These are phyloP conservation scores for Bradypodion pumilum DNA, from an alignment of 2,797 vertebrate genomes.

Conservation along the genomic window DNA sequence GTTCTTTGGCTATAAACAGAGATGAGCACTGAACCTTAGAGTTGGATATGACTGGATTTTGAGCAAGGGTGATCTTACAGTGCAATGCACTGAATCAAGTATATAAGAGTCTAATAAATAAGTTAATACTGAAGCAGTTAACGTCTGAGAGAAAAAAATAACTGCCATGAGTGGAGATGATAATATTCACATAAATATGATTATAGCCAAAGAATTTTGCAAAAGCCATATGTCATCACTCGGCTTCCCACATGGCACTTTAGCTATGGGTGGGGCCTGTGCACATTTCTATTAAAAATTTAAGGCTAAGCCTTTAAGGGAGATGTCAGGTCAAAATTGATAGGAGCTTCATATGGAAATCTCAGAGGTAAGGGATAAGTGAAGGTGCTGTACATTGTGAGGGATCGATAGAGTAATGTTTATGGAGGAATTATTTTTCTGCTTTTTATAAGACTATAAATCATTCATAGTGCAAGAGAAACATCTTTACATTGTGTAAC, in stretches of 20 bases:
- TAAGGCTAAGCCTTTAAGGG: background rate
- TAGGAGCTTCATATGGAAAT: background rate
- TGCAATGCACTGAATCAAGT: too few relatives aligned
- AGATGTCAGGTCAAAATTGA: background rate
- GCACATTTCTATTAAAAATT: constrained; percentile 8
- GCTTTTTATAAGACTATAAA: constrained; percentile 9
- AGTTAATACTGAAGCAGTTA: too few relatives aligned
- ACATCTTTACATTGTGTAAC: constrained; percentile 20
- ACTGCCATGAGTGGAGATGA: too few relatives aligned
- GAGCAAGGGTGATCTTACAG: too few relatives aligned
- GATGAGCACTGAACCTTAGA: too few relatives aligned
- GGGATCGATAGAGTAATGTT: constrained; percentile 3
- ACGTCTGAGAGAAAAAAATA: too few relatives aligned
- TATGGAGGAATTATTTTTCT: background rate
- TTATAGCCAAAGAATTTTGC: too few relatives aligned
- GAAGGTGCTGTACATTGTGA: background rate
- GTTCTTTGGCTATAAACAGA: too few relatives aligned
- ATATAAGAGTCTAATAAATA: too few relatives aligned
- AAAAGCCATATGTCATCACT: background rate
- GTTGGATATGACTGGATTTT: too few relatives aligned
- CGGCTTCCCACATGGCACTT: background rate
- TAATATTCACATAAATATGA: too few relatives aligned
- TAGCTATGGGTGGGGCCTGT: background rate
- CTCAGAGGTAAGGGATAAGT: constrained; percentile 1
- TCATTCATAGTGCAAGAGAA: constrained; percentile 14